Evolutionary conservation across 2,113 vertebrate genomes (phyloP), one percentile per base, ranked within the genome.

Genomic region (Solea senegalensis): DNA sequence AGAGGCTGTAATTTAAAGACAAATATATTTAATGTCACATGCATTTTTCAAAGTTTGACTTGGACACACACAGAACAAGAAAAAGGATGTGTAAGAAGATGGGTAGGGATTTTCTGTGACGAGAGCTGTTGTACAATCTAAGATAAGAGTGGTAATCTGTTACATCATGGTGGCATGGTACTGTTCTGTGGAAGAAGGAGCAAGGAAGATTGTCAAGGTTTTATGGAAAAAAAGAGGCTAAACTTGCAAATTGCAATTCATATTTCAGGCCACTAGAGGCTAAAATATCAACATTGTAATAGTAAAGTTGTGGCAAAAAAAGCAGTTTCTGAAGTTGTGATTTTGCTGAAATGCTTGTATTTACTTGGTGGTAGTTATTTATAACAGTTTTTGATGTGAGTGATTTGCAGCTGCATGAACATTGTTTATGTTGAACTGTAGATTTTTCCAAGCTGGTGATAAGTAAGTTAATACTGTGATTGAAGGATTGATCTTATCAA

Each of bases 141-240:
- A 78, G 49, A 45, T 74, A 76, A 86, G 75, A 72, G 74, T 53
- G 51, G n/a, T 89, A 83, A 89, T 88, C 76, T 87, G 73, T 86
- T 83, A 65, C 65, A 59, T 84, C 76, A 82, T 60, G 58, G 44
- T 9, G n/a, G 12, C 48, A 65, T 21, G 14, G 9, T 34, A 44
- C 52, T 34, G 12, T 41, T 72, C 14, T 39, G 3, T 13, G 3
- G 14, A 75, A 51, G 69, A 73, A 40, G n/a, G 26, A 27, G 34
- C 34, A 34, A 34, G 34, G 34, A 2, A 50, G 16, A 62, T 53
- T 43, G 55, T 41, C 27, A 50, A 28, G 59, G 46, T 65, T 9
- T 52, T 0, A 53, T 8, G 52, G 21, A 60, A 48, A 40, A 65
- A 27, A 54, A 14, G 61, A 61, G 26, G 45, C 40, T 12, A 28